Conservation (phyloP, 2,888 invertebrate genomes). For the Lomographa bimaculata region DNA sequence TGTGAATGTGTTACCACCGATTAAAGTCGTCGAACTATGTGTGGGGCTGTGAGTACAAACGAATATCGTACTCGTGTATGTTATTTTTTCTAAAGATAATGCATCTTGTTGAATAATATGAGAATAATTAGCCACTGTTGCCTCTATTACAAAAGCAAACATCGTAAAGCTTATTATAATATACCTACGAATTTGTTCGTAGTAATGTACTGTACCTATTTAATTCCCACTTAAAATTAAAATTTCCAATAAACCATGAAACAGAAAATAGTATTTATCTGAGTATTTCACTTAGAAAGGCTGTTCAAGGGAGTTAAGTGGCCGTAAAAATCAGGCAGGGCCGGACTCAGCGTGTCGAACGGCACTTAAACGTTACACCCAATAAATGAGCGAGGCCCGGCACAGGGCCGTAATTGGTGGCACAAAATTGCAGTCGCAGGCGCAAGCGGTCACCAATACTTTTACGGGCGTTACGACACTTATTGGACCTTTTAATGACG, state of each 20-base stretch:
- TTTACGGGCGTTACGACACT: constrained; percentile 78
- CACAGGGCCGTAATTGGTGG: constrained; percentile 75
- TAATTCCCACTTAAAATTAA: too few relatives aligned
- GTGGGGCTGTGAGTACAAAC: too few relatives aligned
- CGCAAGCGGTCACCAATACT: constrained; percentile 59
- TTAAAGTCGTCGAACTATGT: too few relatives aligned
- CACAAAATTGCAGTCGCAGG: constrained; percentile 55
- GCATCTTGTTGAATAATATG: too few relatives aligned
- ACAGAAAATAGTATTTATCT: constrained; percentile 19
- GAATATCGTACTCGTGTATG: too few relatives aligned
- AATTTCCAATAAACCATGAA: constrained; percentile 15
- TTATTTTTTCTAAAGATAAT: too few relatives aligned
- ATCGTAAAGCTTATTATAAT: too few relatives aligned
- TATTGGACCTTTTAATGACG: constrained; percentile 78
- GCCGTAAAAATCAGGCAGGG: constrained; percentile 72
- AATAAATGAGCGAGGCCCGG: constrained; percentile 75
- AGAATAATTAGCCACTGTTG: too few relatives aligned
- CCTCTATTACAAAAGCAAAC: too few relatives aligned
- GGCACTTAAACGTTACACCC: constrained; percentile 82
- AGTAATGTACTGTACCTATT: too few relatives aligned
- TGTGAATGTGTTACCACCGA: too few relatives aligned
- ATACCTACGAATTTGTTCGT: too few relatives aligned
- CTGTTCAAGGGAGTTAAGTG: constrained; percentile 51
- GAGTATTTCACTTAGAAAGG: constrained; percentile 29
- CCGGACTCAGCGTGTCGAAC: constrained; percentile 70